Evolutionary conservation across 2,113 vertebrate genomes (phyloP).

Genomic region (Oenanthe oenanthe): DNA sequence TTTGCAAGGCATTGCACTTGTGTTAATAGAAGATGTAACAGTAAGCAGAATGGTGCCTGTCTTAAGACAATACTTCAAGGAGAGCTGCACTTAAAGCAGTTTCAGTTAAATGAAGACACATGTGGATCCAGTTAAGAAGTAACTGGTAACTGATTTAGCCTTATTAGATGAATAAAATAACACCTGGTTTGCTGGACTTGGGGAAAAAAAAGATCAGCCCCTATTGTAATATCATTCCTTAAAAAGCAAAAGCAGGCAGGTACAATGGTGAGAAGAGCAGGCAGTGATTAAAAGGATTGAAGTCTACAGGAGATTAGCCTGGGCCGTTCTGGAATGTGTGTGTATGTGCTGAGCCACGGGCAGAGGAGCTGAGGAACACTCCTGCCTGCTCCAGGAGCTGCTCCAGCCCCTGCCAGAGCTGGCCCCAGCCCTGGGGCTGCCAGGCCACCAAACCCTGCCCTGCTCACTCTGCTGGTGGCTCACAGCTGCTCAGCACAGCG

Average conservation of each 20-base stretch:
- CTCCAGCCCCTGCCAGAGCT: not conserved
- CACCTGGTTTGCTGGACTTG: not conserved
- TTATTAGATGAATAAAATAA: not conserved
- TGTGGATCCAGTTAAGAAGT: not conserved
- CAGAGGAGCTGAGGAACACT: not conserved
- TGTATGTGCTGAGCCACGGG: not conserved
- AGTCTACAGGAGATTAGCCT: not conserved
- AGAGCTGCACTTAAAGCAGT: not conserved
- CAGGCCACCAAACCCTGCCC: not conserved
- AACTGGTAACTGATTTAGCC: not conserved
- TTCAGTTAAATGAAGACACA: not conserved
- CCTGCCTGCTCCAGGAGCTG: not conserved
- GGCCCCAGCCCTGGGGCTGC: not conserved
- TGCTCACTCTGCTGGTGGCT: fast-evolving
- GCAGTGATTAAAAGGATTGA: not conserved
- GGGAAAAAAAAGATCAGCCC: not conserved
- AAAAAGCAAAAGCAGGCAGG: not conserved
- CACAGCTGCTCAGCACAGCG: not conserved
- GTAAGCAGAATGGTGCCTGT: not conserved
- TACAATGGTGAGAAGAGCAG: not conserved
- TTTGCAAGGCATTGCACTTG: not conserved
- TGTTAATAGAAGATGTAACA: not conserved
- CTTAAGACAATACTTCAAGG: not conserved
- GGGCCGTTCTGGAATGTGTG: not conserved
- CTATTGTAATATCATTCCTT: not conserved